Conservation (phyloP, 2,888 invertebrate species). For the Timema podura region DNA sequence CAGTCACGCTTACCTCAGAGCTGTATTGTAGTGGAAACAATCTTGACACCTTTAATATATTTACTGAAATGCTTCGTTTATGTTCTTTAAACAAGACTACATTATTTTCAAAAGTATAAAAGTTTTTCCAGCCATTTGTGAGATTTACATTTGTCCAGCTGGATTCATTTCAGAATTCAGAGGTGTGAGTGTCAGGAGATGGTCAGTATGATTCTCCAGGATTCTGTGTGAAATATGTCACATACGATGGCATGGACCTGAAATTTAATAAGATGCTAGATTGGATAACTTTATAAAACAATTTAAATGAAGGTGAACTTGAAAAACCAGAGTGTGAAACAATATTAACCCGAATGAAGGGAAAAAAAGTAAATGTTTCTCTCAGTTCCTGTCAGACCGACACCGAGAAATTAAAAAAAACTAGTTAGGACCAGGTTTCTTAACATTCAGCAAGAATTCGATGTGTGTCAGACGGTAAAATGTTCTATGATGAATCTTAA, state of each 20-base stretch:
- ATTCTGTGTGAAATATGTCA: slow-evolving; percentile 29
- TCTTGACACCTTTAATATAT: slow-evolving; percentile 6
- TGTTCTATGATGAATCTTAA: slow-evolving; percentile 29
- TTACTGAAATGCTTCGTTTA: not conserved
- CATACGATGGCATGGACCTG: slow-evolving; percentile 30
- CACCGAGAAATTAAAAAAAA: slow-evolving; percentile 28
- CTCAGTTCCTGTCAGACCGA: slow-evolving; percentile 31
- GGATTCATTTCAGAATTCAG: not conserved
- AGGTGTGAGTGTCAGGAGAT: slow-evolving; percentile 29
- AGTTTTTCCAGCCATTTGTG: not conserved
- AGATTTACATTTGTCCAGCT: slow-evolving; percentile 1
- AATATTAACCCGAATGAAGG: slow-evolving; percentile 23
- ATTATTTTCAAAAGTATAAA: slow-evolving; percentile 10
- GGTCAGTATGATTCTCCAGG: slow-evolving; percentile 32
- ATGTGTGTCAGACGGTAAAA: slow-evolving; percentile 31
- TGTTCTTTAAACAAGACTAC: not conserved
- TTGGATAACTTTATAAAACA: slow-evolving; percentile 22
- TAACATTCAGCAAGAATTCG: slow-evolving; percentile 28
- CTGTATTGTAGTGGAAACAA: slow-evolving; percentile 10
- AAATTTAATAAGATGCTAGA: slow-evolving; percentile 27
- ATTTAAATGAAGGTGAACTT: slow-evolving; percentile 11
- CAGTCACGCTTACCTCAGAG: too few species aligned
- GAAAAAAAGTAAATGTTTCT: slow-evolving; percentile 20
- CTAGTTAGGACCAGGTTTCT: slow-evolving; percentile 26
- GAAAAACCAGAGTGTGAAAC: slow-evolving; percentile 30